phyloP scores from a whole-genome alignment of 2,888 invertebrate genomes.

The Tolmerus cingulatus region DNA sequence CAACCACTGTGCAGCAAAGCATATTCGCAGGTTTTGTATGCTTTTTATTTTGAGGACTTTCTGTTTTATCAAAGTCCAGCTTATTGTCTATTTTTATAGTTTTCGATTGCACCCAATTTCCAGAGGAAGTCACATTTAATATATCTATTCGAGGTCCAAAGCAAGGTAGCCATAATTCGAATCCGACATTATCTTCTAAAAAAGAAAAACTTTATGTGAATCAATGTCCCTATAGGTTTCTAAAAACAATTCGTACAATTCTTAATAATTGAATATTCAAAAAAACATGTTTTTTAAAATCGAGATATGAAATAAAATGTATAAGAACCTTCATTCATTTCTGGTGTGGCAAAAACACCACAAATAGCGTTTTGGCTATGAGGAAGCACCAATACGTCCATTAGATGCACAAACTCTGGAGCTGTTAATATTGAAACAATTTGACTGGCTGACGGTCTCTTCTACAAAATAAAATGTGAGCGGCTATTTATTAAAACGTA shows the following conservation, averaged over 20 bases:
- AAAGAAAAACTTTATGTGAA: not conserved
- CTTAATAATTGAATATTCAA: not conserved
- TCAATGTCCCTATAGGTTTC: not conserved
- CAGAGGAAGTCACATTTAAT: slow-evolving; percentile 67
- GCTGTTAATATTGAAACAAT: slow-evolving; percentile 91
- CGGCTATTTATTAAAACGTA: not conserved
- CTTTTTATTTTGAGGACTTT: not conserved
- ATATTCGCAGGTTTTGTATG: slow-evolving; percentile 55
- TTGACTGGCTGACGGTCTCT: slow-evolving; percentile 93
- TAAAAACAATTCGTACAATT: too few relatives aligned
- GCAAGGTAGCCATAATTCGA: slow-evolving; percentile 80
- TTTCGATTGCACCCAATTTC: slow-evolving; percentile 70
- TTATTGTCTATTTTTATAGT: slow-evolving; percentile 58
- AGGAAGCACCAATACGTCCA: slow-evolving; percentile 79
- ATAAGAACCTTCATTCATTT: slow-evolving; percentile 63
- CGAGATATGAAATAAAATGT: not conserved
- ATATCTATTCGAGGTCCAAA: slow-evolving; percentile 73
- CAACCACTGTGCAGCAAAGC: slow-evolving; percentile 72
- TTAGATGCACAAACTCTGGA: slow-evolving; percentile 90
- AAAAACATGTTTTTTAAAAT: not conserved
- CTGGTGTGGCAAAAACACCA: slow-evolving; percentile 63
- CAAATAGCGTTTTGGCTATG: slow-evolving; percentile 73
- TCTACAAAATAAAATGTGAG: slow-evolving; percentile 54
- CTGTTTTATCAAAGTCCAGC: not conserved
- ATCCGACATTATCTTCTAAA: slow-evolving; percentile 67